Conservation (phyloP, 2,797 vertebrate species). For the Oceanodroma leucorhoa region DNA sequence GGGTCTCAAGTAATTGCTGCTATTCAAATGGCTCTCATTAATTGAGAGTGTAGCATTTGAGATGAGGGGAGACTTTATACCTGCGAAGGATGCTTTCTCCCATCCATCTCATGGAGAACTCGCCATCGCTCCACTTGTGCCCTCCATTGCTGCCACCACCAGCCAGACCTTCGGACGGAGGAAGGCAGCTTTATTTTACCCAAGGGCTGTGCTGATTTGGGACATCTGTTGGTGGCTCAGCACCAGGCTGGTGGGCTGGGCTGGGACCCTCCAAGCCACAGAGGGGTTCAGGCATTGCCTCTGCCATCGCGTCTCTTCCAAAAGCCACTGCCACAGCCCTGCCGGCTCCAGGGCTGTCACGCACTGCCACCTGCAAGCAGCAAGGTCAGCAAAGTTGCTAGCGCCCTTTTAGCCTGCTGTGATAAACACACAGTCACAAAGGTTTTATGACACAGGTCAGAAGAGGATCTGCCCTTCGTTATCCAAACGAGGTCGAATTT, state of each 20-base stretch:
- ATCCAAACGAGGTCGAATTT: neutral
- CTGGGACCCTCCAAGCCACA: neutral
- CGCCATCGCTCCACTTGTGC: accelerated
- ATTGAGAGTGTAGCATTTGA: neutral
- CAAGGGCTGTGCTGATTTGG: neutral
- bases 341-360: neutral
- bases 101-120: accelerated
- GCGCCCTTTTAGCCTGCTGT: neutral
- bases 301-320: accelerated
- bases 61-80: neutral
- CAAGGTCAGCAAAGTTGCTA: neutral
- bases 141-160: accelerated
- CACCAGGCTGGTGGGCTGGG: neutral
- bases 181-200: neutral
- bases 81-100: neutral
- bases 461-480: conserved; percentile 5
- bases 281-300: neutral
- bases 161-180: accelerated
- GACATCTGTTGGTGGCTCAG: neutral
- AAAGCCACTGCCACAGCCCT: neutral
- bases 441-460: neutral
- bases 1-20: neutral
- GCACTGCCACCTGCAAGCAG: neutral
- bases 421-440: neutral
- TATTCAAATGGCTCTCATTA: accelerated